These are phyloP conservation scores for Myrmophylax atrothorax DNA, from an alignment of 2,113 vertebrate species.

Conservation along the genomic window DNA sequence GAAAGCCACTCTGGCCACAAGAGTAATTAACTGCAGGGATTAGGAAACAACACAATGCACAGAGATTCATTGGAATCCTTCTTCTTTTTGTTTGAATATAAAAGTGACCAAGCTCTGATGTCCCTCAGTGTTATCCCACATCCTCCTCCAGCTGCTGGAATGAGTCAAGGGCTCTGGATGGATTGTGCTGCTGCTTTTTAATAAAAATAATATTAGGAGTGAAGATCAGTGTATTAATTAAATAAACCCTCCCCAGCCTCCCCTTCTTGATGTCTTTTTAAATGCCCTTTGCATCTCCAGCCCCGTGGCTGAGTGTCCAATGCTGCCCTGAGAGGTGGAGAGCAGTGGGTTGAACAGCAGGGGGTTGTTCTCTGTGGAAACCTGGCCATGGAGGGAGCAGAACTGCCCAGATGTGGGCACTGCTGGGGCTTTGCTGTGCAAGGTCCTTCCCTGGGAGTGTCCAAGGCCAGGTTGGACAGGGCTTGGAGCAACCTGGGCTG, in stretches of 20 bases:
- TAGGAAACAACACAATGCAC: not conserved
- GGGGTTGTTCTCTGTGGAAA: not conserved
- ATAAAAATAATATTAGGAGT: not conserved
- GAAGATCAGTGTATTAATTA: not conserved
- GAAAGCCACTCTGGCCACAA: not conserved
- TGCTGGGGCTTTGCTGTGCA: not conserved
- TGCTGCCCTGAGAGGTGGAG: not conserved
- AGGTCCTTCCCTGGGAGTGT: not conserved
- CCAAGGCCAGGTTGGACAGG: not conserved
- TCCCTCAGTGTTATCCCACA: not conserved
- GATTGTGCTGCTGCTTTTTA: not conserved
- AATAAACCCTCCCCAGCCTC: not conserved
- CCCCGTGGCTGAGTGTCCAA: not conserved
- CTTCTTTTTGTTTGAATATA: not conserved
- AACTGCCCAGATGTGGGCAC: not conserved
- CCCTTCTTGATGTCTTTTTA: not conserved
- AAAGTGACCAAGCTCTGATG: not conserved
- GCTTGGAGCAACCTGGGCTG: not conserved
- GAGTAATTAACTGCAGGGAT: conserved; percentile 16
- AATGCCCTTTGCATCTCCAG: not conserved
- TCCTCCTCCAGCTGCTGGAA: not conserved
- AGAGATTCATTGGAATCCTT: not conserved
- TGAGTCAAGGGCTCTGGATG: not conserved
- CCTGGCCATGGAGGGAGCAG: not conserved
- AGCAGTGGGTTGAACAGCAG: not conserved